Evolutionary conservation across 2,888 invertebrate genomes (phyloP).

Genomic region (Acanthosepion pharaonis): DNA sequence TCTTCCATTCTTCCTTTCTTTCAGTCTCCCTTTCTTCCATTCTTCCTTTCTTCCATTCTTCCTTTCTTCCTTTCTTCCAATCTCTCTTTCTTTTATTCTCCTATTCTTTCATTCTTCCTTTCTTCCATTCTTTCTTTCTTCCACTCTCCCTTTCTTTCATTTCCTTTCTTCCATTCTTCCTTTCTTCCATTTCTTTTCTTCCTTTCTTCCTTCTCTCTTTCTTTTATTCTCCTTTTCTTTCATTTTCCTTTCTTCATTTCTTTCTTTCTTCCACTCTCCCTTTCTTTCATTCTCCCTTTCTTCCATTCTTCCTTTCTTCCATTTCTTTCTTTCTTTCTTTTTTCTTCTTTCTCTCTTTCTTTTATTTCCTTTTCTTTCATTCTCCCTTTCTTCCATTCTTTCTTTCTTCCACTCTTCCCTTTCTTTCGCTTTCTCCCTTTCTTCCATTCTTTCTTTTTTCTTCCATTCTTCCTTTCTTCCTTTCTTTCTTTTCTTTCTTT

Average conservation of each 20-base stretch:
- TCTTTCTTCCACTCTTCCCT: too few species aligned
- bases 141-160: too few species aligned
- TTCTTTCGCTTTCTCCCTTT: not conserved
- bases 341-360: not conserved
- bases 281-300: not conserved
- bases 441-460: not conserved
- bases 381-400: not conserved
- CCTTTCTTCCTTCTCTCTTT: not conserved
- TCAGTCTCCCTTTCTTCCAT: rapidly evolving
- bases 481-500: too few species aligned
- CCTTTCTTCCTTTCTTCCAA: not conserved
- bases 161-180: not conserved
- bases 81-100: too few species aligned
- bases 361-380: too few species aligned
- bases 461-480: too few species aligned
- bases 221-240: not conserved
- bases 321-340: not conserved
- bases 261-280: not conserved
- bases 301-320: not conserved
- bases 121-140: too few species aligned
- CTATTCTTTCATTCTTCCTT: not conserved
- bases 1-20: not conserved
- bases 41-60: not conserved
- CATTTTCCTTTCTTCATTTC: not conserved
- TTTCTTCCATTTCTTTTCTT: not conserved